Base-by-base conservation (phyloP, 2,888 invertebrate genomes). In the Helleia helle region DNA sequence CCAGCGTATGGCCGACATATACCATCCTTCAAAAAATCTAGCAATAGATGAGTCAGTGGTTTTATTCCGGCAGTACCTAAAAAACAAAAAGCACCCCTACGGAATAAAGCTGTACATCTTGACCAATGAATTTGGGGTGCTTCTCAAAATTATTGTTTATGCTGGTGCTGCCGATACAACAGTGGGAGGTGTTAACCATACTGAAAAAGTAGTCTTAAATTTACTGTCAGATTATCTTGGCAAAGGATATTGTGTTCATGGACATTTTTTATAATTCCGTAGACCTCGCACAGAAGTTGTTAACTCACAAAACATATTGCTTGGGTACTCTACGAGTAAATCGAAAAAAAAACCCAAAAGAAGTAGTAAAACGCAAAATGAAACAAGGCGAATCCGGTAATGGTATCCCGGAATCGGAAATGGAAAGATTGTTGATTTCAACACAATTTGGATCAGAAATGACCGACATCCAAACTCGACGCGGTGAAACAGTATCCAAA, bases 171-270 rank as follows among this genome's bases (percentile, higher is more conserved):
- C 22, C 4, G 38, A 39, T 28, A 18, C 29, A 7, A 1, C 29
- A 18, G 28, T 39, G 11, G 38, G 38, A 22, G 38, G 38, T 39
- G 38, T 3, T 18, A 39, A 39, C 8, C 38, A 39, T 13, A 30
- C 18, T 29, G 30, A 28, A n/a, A 39, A 39, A 39, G 38, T 34
- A 9, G 34, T 34, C 11, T 7, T 34, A 11, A 34, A 34, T 18
- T 18, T 34, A 11, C 18, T 17, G 2, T 9, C 15, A 4, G 3
- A 34, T 11, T 22, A 34, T 17, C 4, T 34, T 7, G 9, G 9
- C 11, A 18, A n/a, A 17, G 17, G 31, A 9, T 30, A 30, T 30
- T 30, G 34, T 7, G 34, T 34, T 4, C 18, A 18, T 18, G 18
- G 18, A 18, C 6, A 30, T 30, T 30, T 30, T 30, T 8, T 30